Evolutionary conservation across 2,797 vertebrate genomes (phyloP), one percentile per base, ranked within the genome.

Genomic region (Columba guinea): DNA sequence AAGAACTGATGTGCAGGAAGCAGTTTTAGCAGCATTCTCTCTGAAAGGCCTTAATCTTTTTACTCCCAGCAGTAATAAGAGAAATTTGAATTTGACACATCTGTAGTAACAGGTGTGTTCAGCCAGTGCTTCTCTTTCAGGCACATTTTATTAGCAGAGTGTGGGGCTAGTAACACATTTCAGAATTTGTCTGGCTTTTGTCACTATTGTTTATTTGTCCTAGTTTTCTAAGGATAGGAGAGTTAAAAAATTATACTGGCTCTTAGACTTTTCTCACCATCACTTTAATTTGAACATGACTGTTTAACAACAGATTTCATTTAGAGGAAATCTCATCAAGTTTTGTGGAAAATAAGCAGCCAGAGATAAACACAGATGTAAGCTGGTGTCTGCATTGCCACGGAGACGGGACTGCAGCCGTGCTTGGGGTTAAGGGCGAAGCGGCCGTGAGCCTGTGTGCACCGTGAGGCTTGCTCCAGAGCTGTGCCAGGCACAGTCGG

Each of bases 401-500:
- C 5, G 39, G 59, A 55, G 39, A 34, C 1, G 1, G 32, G 82
- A 24, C 48, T 51, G 65, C 48, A 56, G 71, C 48, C 32, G 1
- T 8, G 0, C 34, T 30, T 30, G 37, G 26, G 56, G 16, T 34
- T 35, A 10, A 27, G 64, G 28, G n/a, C 4, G 1, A 53, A 64
- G 76, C 21, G 30, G 64, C 1, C 9, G 7, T 27, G 48, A 76
- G 32, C 41, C 32, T 30, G 27, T 15, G 44, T 7, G 32, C 52
- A 10, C 11, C 2, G 0, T 26, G 58, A n/a, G 32, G 6, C 11
- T 3, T 35, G 49, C 62, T 73, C 39, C 1, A 0, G 16, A 52
- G 73, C 44, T 1, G 1, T 19, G 34, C 28, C 24, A 20, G 34
- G 49, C 39, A 21, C 39, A 18, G 52, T 52, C 1, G 3, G 39